Conservation (phyloP, 1,140 invertebrate genomes). For the Drosophila bocki region DNA sequence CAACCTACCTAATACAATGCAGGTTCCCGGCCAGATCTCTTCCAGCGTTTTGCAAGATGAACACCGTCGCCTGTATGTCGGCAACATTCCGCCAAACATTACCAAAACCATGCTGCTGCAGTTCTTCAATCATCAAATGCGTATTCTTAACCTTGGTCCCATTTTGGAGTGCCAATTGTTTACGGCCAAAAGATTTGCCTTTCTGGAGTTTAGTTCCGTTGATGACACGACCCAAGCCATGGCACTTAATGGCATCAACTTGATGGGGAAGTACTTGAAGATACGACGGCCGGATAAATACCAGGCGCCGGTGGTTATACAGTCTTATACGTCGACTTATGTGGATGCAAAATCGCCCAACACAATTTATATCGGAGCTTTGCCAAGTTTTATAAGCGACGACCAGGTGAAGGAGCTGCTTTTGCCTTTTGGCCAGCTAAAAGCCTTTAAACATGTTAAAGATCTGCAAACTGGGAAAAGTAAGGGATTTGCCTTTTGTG, state of each 20-base stretch:
- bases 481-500: conserved; percentile 99
- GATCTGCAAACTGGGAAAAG: conserved; percentile 98
- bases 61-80: conserved; percentile 97
- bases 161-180: conserved; percentile 99
- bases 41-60: conserved; percentile 95
- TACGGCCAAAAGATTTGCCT: conserved; percentile 99
- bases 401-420: conserved; percentile 99
- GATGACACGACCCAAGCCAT: conserved; percentile 99
- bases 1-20: conserved; percentile 93
- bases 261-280: conserved; percentile 97
- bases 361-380: conserved; percentile 99
- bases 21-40: conserved; percentile 96
- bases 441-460: conserved; percentile 99
- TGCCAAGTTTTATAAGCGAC: conserved; percentile 99
- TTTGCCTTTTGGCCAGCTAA: conserved; percentile 98
- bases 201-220: conserved; percentile 96
- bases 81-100: conserved; percentile 99
- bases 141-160: conserved; percentile 94
- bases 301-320: conserved; percentile 92
- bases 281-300: conserved; percentile 90
- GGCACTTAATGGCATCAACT: conserved; percentile 99
- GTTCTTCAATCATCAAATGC: conserved; percentile 98
- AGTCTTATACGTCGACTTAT: conserved; percentile 91
- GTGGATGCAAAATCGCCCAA: conserved; percentile 98
- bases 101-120: conserved; percentile 99